phyloP scores from a whole-genome alignment of 2,797 vertebrate species.

The Otolemur crassicaudatus region DNA sequence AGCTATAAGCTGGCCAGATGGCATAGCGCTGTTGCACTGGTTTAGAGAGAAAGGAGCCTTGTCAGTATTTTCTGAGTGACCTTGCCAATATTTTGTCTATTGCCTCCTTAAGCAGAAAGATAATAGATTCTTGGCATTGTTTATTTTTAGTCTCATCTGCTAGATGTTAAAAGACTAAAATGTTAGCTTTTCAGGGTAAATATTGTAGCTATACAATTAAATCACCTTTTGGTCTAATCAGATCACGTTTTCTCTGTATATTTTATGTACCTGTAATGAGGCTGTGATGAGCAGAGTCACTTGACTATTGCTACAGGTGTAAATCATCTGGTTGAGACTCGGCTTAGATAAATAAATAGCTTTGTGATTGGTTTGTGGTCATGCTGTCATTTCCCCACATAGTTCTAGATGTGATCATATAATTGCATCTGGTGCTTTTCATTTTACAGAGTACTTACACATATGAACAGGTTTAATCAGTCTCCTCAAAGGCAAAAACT shows the following conservation, averaged over 20 bases:
- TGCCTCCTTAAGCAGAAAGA: constrained; percentile 1
- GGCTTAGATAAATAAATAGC: constrained; percentile 21
- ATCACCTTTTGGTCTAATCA: constrained; percentile 37
- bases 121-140: constrained; percentile 3
- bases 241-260: constrained; percentile 28
- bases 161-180: constrained; percentile 38
- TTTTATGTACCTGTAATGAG: neutral
- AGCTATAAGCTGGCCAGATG: neutral
- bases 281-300: neutral
- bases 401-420: neutral
- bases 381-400: neutral
- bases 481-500: neutral
- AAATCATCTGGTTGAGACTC: neutral
- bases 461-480: neutral
- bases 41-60: constrained; percentile 1
- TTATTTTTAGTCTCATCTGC: neutral
- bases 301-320: neutral
- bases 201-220: neutral
- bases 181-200: constrained; percentile 30
- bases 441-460: constrained; percentile 13
- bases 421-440: neutral
- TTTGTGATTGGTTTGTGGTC: neutral
- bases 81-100: constrained; percentile 41
- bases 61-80: neutral
- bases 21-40: neutral